Evolutionary conservation across 2,888 invertebrate genomes (phyloP).

Genomic region (Hyposoter didymator): DNA sequence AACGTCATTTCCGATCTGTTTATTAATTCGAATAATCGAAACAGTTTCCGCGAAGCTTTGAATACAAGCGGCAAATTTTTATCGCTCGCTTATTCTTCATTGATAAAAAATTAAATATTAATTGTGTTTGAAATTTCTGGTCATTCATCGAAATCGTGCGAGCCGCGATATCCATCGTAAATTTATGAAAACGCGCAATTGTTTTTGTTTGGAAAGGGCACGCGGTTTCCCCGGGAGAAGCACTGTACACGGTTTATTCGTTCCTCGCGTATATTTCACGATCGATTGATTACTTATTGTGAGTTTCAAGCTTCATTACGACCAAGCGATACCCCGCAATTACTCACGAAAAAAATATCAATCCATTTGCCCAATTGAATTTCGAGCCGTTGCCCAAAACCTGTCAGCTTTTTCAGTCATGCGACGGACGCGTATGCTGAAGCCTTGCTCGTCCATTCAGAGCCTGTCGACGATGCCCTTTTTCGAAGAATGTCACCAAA

Average conservation of each 20-base stretch:
- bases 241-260: background rate
- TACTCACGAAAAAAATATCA: background rate
- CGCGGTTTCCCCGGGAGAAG: background rate
- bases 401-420: background rate
- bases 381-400: background rate
- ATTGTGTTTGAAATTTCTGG: background rate
- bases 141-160: background rate
- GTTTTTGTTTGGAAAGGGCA: background rate
- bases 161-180: background rate
- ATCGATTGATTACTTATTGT: background rate
- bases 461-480: conserved; percentile 1
- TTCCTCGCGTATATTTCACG: background rate
- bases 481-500: background rate
- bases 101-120: background rate
- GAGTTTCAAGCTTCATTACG: background rate
- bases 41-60: background rate
- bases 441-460: background rate
- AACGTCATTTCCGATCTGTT: background rate
- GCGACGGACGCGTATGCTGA: background rate
- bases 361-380: background rate
- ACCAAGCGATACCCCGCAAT: background rate
- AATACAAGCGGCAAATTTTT: too few relatives aligned
- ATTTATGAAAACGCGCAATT: background rate
- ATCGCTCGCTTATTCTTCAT: background rate
- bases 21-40: background rate